Evolutionary conservation across 2,113 vertebrate genomes (phyloP).

Genomic region (Dipodomys ordii): DNA sequence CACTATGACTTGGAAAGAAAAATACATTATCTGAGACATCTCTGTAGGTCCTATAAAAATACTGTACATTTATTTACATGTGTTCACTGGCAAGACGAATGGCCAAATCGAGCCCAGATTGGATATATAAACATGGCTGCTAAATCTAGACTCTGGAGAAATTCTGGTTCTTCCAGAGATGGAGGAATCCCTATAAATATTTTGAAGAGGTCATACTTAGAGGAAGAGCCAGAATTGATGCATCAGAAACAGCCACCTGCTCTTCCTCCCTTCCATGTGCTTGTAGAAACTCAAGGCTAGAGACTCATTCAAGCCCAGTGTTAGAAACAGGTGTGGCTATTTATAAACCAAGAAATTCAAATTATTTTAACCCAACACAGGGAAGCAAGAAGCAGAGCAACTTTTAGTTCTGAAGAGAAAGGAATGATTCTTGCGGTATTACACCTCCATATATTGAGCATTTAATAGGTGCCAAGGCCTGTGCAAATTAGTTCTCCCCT

Average conservation of each 20-base stretch:
- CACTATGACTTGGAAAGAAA: constrained; percentile 25
- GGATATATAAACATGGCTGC: constrained; percentile 1
- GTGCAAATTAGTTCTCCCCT: not conserved
- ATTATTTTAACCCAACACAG: not conserved
- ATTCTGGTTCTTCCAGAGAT: constrained; percentile 41
- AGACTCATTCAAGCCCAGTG: not conserved
- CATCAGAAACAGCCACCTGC: not conserved
- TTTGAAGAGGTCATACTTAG: constrained; percentile 25
- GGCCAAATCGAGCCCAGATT: constrained; percentile 10
- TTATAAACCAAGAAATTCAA: constrained; percentile 42
- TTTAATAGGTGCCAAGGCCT: not conserved
- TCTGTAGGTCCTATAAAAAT: constrained; percentile 65
- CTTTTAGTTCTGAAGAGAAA: constrained; percentile 6
- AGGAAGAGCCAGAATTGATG: not conserved
- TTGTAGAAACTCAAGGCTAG: not conserved
- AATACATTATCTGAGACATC: constrained; percentile 69
- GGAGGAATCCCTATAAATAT: constrained; percentile 43
- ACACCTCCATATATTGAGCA: not conserved
- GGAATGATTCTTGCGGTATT: not conserved
- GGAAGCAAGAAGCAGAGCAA: not conserved
- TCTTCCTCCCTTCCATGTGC: not conserved
- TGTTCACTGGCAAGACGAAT: not conserved
- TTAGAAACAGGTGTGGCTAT: constrained; percentile 56
- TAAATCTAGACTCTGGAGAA: constrained; percentile 38
- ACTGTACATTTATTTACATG: constrained; percentile 1